Evolutionary conservation across 2,888 invertebrate species (phyloP), one percentile per base, ranked within the genome.

Genomic region (Abrostola triplasia): DNA sequence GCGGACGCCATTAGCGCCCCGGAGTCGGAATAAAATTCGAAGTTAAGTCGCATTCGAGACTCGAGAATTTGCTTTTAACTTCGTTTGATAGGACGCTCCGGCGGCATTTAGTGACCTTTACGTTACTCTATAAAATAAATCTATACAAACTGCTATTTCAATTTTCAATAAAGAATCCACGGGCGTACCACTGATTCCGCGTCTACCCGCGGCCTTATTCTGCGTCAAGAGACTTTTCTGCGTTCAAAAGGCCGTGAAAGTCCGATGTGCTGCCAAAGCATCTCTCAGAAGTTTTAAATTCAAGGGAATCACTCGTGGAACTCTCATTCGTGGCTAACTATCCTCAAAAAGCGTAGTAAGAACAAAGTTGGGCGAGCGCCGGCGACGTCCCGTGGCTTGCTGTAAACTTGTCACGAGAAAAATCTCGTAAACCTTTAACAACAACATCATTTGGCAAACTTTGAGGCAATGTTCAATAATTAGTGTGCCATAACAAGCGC

Each of bases 21-120:
- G 79, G 86, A 88, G 87, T 89, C 81, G 85, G 88, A 91, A 92
- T 93, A 91, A 92, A 92, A 92, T 92, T 89, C 84, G 78, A 88
- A 90, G 86, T 90, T 86, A 87, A 91, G 92, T 91, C 88, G 88
- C 89, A 84, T 88, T 88, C 84, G 85, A 85, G 88, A 87, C 88
- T 88, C 81, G 88, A 87, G 88, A 92, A 92, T 92, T 92, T 88
- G 90, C 89, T 88, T 91, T 90, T 88, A 88, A 92, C 87, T 90
- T 88, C 84, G 80, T 88, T 91, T 91, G 89, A 92, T 92, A 85
- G 89, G 88, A 88, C 85, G 84, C 86, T 81, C 76, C 79, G 85
- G 64, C 64, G 67, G 64, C 79, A 73, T 69, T 79, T 79, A 77
- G 64, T 77, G 73, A 85, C 88, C 86, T 84, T 86, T 82, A 77